Evolutionary conservation across 2,113 vertebrate species (phyloP).

Genomic region (Taxidea taxus): DNA sequence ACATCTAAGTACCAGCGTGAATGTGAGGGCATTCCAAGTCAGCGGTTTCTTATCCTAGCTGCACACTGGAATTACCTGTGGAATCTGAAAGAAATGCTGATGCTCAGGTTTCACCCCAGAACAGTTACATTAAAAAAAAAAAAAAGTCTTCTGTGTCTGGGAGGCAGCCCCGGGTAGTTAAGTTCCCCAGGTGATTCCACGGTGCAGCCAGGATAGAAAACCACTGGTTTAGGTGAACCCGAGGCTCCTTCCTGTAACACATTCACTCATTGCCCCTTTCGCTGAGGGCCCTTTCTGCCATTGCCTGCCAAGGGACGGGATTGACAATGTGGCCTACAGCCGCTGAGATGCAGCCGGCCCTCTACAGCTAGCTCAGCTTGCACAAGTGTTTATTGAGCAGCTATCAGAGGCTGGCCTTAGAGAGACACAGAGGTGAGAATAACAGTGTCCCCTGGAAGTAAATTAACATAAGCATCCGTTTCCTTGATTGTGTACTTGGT

Average conservation of each 20-base stretch:
- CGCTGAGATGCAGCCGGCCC: background rate
- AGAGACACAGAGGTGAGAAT: background rate
- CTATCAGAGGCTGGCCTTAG: background rate
- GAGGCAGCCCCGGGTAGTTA: background rate
- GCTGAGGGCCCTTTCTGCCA: background rate
- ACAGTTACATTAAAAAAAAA: background rate
- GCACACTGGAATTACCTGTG: background rate
- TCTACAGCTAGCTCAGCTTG: background rate
- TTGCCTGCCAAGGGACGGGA: background rate
- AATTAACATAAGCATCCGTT: background rate
- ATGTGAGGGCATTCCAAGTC: background rate
- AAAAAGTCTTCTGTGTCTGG: background rate
- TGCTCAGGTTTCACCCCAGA: background rate
- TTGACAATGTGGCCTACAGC: background rate
- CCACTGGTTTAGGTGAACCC: background rate
- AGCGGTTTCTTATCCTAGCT: background rate
- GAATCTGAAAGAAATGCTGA: background rate
- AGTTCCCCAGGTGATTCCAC: background rate
- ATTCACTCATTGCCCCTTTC: background rate
- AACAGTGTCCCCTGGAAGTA: background rate
- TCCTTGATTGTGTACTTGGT: constrained; percentile 36
- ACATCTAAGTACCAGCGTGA: background rate
- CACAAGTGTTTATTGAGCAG: background rate
- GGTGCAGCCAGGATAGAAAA: background rate
- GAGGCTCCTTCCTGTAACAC: background rate